Conservation (phyloP, 2,888 invertebrate species). For the Timema podura region DNA sequence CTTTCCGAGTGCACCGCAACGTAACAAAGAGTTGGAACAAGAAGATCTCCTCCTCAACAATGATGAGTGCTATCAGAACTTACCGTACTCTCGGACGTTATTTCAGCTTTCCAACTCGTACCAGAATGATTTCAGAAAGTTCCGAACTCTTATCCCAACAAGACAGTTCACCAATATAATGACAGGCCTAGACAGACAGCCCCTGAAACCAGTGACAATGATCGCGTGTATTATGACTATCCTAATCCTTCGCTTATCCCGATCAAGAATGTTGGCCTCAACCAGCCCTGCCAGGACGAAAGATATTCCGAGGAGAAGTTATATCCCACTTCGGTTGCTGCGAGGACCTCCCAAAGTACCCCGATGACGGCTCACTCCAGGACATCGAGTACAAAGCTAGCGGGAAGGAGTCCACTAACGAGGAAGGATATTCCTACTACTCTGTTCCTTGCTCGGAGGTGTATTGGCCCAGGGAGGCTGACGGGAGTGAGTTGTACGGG, state of each 20-base stretch:
- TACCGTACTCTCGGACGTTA: neutral
- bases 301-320: neutral
- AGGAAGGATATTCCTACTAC: constrained; percentile 9
- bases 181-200: too few species aligned
- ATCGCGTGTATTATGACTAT: too few species aligned
- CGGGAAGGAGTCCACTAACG: neutral
- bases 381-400: too few species aligned
- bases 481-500: neutral
- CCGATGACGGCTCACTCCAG: neutral
- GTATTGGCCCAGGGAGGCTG: constrained; percentile 4
- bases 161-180: too few species aligned
- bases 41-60: too few species aligned
- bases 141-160: too few species aligned
- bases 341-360: constrained; percentile 1
- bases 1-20: too few species aligned
- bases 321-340: neutral
- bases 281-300: neutral
- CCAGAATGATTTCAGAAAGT: neutral
- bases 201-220: too few species aligned
- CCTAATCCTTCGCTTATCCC: too few species aligned
- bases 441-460: constrained; percentile 12
- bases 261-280: neutral
- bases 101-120: constrained; percentile 9
- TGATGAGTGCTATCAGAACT: neutral
- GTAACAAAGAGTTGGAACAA: too few species aligned